A percentile compares a stretch with the other conserved stretches of the same genome.
Evolutionary conservation across 2,797 vertebrate species (phyloP).

Genomic region (Halcyon smyrnensis): DNA sequence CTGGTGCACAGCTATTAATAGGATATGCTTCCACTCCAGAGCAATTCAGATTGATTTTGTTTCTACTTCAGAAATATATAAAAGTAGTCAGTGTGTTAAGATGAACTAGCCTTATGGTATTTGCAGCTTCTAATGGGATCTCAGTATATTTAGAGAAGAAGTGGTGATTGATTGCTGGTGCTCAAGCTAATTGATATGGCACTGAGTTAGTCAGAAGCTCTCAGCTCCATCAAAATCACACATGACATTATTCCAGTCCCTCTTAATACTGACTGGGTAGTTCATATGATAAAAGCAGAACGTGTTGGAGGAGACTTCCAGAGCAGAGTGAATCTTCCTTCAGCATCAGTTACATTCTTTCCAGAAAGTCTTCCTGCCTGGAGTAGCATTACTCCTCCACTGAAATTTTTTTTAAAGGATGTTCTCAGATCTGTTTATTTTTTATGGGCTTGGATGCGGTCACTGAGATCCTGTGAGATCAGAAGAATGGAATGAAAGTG

Average conservation of each 20-base stretch:
- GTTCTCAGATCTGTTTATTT: conserved; percentile 77
- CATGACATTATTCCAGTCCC: conserved; percentile 7
- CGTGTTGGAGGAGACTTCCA: conserved; percentile 31
- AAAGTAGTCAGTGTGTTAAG: conserved; percentile 36
- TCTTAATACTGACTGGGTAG: conserved; percentile 43
- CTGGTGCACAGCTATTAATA: conserved; percentile 49
- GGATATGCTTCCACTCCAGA: conserved; percentile 47
- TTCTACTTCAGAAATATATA: conserved; percentile 69
- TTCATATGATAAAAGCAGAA: conserved; percentile 3
- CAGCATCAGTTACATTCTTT: conserved; percentile 58
- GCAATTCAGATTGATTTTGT: conserved; percentile 66
- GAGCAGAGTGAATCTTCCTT: conserved; percentile 37
- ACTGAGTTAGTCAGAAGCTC: conserved; percentile 63
- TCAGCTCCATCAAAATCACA: conserved; percentile 52
- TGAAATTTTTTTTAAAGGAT: conserved; percentile 74
- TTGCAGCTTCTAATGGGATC: conserved; percentile 54
- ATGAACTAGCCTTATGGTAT: conserved; percentile 20
- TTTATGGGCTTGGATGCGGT: conserved; percentile 74
- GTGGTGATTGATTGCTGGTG: conserved; percentile 42
- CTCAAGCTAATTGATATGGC: conserved; percentile 56
- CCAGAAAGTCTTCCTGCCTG: conserved; percentile 63
- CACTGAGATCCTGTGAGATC: conserved; percentile 77
- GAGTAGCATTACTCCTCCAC: conserved; percentile 48
- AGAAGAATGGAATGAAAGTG: conserved; percentile 76
- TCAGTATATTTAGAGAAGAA: conserved; percentile 50